These are phyloP conservation scores for Oryzias javanicus DNA, from an alignment of 2,113 vertebrate species.

Conservation along the genomic window DNA sequence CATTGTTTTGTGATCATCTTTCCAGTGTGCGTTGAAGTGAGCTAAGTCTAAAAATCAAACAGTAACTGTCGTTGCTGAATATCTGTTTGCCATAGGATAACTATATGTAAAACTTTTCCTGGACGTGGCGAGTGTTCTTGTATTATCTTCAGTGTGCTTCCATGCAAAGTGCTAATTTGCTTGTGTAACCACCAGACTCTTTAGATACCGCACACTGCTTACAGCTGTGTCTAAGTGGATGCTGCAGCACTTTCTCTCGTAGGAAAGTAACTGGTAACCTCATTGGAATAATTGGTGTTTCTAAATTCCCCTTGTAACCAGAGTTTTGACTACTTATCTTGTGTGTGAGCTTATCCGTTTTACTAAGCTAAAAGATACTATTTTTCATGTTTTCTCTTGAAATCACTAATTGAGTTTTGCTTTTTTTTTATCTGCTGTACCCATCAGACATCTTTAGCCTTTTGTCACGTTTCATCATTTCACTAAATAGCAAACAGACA, in stretches of 20 bases:
- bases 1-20: too few species aligned
- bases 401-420: too few species aligned
- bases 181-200: constrained; percentile 23
- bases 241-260: neutral
- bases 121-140: constrained; percentile 12
- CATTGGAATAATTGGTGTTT: constrained; percentile 1
- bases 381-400: too few species aligned
- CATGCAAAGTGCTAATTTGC: constrained; percentile 39
- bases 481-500: too few species aligned
- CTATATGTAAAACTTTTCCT: constrained; percentile 39
- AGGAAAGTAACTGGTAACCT: neutral
- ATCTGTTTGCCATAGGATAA: neutral
- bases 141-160: constrained; percentile 23
- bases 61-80: neutral
- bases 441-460: too few species aligned
- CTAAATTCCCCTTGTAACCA: neutral
- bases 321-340: neutral
- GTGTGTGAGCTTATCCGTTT: neutral
- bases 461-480: too few species aligned
- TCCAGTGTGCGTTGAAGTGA: too few species aligned
- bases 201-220: constrained; percentile 11
- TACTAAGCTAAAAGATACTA: too few species aligned
- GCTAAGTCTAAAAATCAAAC: neutral
- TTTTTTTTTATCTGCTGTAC: too few species aligned
- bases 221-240: constrained; percentile 14